Base-by-base conservation (phyloP, 2,888 invertebrate genomes). In the Patella caerulea region DNA sequence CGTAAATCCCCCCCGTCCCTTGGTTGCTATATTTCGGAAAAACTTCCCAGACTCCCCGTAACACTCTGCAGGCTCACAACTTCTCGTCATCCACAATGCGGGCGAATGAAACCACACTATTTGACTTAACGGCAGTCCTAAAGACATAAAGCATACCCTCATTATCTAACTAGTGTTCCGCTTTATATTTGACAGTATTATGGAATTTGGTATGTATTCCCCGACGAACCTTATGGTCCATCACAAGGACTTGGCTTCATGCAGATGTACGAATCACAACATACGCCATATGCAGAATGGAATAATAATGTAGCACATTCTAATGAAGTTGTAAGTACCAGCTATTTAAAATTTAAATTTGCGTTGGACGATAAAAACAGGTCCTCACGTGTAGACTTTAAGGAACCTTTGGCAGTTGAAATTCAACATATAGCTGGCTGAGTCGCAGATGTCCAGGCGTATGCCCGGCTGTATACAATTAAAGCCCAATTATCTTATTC, bases 241-340 rank as follows among this genome's bases (percentile, higher is more conserved):
- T 79, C 79, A 2, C 12, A 5, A 14, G 78, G 72, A 14, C 45
- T 71, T 29, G 81, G 78, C 7, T 65, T 78, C 54, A 81, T 84
- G 76, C 52, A 81, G 55, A 70, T 56, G 19, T 65, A 72, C 29
- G 84, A 85, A 77, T 83, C 86, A 0, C 69, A 71, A 15, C 80
- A 77, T 15, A 85, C 86, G 2, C 80, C 84, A 2, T 78, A 83
- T 15, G 56, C 69, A 2, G 81, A 84, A 73, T 85, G 85, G 45
- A 77, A 79, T 76, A 84, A 85, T 73, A 86, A 86, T 71, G 85
- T 83, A 9, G 84, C 81, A 2, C 86, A 86, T 76, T 84, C 84
- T 15, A 79, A 82, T 34, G 15, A 17, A 14, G 59, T 73, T 24
- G 81, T 80, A 54, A 52, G 73, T 53, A n/a, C 9, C 45, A 45